A percentile compares a stretch with the other conserved stretches of the same genome.
phyloP scores from a whole-genome alignment of 2,888 invertebrate species.

The Rhagonycha fulva region DNA sequence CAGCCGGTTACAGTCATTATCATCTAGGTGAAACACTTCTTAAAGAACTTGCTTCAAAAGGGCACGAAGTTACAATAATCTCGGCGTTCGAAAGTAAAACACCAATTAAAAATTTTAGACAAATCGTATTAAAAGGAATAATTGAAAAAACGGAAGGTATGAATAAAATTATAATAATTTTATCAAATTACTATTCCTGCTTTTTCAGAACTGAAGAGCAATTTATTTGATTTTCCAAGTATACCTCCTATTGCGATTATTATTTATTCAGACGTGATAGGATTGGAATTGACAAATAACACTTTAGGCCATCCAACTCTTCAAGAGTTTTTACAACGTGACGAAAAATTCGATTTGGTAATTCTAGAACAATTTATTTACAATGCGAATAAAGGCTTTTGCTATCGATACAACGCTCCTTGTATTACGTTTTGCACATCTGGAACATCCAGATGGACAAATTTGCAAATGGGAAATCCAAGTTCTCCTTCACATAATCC shows the following conservation, averaged over 20 bases:
- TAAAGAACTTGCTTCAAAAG: constrained; percentile 42
- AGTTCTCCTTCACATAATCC: constrained; percentile 57
- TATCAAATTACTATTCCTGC: neutral
- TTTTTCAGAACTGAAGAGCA: neutral
- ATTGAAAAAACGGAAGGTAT: neutral
- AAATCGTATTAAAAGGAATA: neutral
- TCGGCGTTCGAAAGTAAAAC: neutral
- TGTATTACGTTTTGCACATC: constrained; percentile 44
- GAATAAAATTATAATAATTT: no score
- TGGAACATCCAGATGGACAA: constrained; percentile 52
- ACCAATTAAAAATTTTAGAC: neutral
- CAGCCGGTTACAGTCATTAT: constrained; percentile 38
- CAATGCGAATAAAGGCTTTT: constrained; percentile 52
- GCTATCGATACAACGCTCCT: constrained; percentile 43
- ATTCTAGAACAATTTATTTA: constrained; percentile 54
- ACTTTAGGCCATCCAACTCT: constrained; percentile 23
- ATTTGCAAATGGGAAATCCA: constrained; percentile 55
- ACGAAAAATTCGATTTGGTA: constrained; percentile 44
- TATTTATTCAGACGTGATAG: neutral
- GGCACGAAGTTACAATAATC: constrained; percentile 43
- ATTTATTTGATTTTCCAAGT: neutral
- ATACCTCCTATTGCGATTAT: neutral
- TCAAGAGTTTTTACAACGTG: constrained; percentile 33
- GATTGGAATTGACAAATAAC: constrained; percentile 4
- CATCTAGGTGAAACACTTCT: constrained; percentile 37